Conservation (phyloP, 2,888 invertebrate species). For the Leptopilina myrica region DNA sequence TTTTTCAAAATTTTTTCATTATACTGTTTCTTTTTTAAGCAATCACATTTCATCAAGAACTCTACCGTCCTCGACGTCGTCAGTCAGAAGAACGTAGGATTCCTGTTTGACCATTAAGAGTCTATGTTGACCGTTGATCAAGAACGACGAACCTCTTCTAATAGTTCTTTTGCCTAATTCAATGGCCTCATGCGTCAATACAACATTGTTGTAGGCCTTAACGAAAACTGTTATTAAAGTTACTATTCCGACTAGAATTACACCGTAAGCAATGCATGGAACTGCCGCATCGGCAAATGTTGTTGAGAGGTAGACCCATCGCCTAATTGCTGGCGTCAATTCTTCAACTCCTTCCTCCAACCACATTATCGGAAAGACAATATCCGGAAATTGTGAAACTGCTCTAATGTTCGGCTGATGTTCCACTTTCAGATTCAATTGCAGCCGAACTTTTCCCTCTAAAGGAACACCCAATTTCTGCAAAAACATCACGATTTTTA, state of each 20-base stretch:
- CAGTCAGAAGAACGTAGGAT: slow-evolving; percentile 78
- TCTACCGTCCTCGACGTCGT: slow-evolving; percentile 58
- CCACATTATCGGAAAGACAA: slow-evolving; percentile 93
- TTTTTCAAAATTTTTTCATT: not conserved
- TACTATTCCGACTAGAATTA: slow-evolving; percentile 83
- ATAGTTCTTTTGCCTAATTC: slow-evolving; percentile 87
- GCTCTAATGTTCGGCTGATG: slow-evolving; percentile 84
- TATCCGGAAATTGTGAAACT: slow-evolving; percentile 87
- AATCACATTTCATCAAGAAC: slow-evolving; percentile 10
- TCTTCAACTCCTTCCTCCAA: slow-evolving; percentile 91
- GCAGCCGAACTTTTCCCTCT: slow-evolving; percentile 89
- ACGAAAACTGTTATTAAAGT: slow-evolving; percentile 83
- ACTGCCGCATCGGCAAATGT: slow-evolving; percentile 86
- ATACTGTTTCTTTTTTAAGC: slow-evolving; percentile 41
- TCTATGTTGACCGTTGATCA: slow-evolving; percentile 80
- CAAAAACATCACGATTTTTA: slow-evolving; percentile 56
- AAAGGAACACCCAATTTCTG: slow-evolving; percentile 92
- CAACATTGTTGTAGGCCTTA: slow-evolving; percentile 86
- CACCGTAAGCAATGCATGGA: slow-evolving; percentile 84
- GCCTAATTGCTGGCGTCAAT: slow-evolving; percentile 86
- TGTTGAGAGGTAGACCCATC: slow-evolving; percentile 89
- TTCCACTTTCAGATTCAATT: slow-evolving; percentile 89
- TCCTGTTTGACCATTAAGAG: slow-evolving; percentile 80
- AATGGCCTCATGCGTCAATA: slow-evolving; percentile 85
- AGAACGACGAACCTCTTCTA: slow-evolving; percentile 81